phyloP scores from a whole-genome alignment of 2,797 vertebrate genomes.

The Toxotes lorentzi region DNA sequence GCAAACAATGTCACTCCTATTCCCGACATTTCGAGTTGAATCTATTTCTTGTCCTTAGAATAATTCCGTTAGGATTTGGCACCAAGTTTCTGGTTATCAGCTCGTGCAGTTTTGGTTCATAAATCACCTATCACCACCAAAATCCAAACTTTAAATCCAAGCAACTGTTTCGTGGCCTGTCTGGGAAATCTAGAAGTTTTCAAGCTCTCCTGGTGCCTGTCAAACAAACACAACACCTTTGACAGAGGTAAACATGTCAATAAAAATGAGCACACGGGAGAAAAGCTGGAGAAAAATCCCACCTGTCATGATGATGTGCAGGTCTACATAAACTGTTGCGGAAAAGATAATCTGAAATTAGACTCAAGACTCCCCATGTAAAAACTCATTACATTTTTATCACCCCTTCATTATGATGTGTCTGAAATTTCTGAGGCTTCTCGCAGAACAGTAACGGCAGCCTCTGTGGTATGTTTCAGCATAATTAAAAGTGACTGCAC shows the following conservation, averaged over 20 bases:
- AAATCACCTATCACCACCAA: background rate
- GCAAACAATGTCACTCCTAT: background rate
- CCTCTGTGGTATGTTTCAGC: slow-evolving; percentile 31
- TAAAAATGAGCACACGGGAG: slow-evolving; percentile 52
- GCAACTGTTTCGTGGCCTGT: slow-evolving; percentile 19
- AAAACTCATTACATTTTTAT: slow-evolving; percentile 61
- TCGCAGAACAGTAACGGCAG: slow-evolving; percentile 41
- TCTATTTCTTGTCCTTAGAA: background rate
- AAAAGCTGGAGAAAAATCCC: slow-evolving; percentile 32
- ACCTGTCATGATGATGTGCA: slow-evolving; percentile 31
- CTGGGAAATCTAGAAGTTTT: slow-evolving; percentile 32
- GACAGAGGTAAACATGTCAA: slow-evolving; percentile 73
- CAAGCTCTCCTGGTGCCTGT: slow-evolving; percentile 47
- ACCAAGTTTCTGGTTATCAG: background rate
- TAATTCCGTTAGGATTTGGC: slow-evolving; percentile 11
- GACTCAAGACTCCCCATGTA: slow-evolving; percentile 9
- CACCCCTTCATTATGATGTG: slow-evolving; percentile 43
- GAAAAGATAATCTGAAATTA: slow-evolving; percentile 37
- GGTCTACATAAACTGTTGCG: slow-evolving; percentile 24
- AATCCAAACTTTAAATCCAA: slow-evolving; percentile 25
- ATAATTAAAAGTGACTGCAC: slow-evolving; percentile 63
- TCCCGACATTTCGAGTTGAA: slow-evolving; percentile 12
- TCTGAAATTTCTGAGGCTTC: slow-evolving; percentile 42
- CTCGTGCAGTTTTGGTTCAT: background rate
- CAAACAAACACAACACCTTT: slow-evolving; percentile 49